A percentile compares a stretch with the other conserved stretches of the same genome.
These are phyloP conservation scores for Phalacrocorax aristotelis DNA, from an alignment of 2,113 vertebrate genomes.

Conservation along the genomic window DNA sequence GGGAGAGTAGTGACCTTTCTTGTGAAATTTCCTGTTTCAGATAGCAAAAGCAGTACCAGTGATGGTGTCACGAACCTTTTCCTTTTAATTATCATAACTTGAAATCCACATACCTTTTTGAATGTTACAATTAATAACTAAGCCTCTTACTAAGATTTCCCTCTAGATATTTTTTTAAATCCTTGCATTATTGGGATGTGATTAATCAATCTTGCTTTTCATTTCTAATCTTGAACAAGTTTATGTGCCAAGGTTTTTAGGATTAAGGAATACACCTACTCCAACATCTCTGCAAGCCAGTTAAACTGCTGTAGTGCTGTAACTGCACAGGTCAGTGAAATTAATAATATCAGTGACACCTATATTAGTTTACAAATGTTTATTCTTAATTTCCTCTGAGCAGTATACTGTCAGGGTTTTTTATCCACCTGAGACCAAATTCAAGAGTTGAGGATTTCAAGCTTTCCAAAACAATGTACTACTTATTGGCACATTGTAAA, in stretches of 20 bases:
- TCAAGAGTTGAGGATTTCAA: background rate
- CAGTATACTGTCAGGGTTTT: background rate
- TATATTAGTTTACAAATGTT: background rate
- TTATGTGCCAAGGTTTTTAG: background rate
- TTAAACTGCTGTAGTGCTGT: background rate
- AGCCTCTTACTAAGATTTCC: background rate
- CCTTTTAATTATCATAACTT: background rate
- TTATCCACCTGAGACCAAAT: background rate
- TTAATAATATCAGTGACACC: background rate
- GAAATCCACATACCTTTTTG: background rate
- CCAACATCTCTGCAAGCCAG: background rate
- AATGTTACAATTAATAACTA: background rate
- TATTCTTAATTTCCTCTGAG: background rate
- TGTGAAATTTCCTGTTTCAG: background rate
- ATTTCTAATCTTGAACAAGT: background rate
- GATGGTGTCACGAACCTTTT: background rate
- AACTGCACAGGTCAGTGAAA: background rate
- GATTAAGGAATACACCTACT: background rate
- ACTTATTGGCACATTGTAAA: background rate
- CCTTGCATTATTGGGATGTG: background rate
- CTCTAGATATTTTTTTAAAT: background rate
- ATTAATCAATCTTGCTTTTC: background rate
- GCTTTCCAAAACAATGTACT: background rate
- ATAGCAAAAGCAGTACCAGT: background rate
- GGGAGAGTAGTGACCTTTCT: background rate